Conservation (phyloP, 2,888 invertebrate species). For the Drosophila niveifrons region DNA sequence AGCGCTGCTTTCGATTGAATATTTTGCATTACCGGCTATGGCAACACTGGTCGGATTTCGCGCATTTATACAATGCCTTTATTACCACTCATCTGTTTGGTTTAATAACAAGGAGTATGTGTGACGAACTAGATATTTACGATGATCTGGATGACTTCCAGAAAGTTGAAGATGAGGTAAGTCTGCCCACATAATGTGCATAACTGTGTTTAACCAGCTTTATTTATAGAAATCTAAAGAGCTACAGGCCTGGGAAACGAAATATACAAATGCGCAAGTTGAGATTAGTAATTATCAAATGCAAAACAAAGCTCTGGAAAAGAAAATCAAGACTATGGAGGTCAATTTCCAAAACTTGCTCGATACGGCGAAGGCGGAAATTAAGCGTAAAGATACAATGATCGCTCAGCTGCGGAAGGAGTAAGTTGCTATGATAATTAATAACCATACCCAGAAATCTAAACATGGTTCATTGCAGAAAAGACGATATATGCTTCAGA, state of each 20-base stretch:
- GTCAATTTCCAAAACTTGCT: constrained; percentile 81
- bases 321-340: constrained; percentile 76
- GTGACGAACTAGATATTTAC: constrained; percentile 78
- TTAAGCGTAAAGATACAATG: constrained; percentile 80
- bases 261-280: constrained; percentile 59
- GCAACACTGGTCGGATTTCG: constrained; percentile 39
- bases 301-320: constrained; percentile 72
- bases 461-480: constrained; percentile 54
- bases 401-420: constrained; percentile 80
- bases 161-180: constrained; percentile 75
- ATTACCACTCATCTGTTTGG: background rate
- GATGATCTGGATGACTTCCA: constrained; percentile 83
- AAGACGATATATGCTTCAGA: constrained; percentile 83
- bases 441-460: background rate
- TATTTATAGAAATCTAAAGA: constrained; percentile 77
- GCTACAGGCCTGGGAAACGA: constrained; percentile 69
- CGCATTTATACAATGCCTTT: constrained; percentile 38
- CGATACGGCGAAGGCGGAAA: constrained; percentile 82
- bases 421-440: constrained; percentile 62
- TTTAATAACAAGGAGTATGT: constrained; percentile 27
- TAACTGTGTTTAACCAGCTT: background rate
- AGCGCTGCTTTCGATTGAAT: background rate
- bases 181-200: background rate
- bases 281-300: constrained; percentile 64
- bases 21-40: background rate